Base-by-base conservation (phyloP, 2,888 invertebrate species). In the Erebia epiphron region DNA sequence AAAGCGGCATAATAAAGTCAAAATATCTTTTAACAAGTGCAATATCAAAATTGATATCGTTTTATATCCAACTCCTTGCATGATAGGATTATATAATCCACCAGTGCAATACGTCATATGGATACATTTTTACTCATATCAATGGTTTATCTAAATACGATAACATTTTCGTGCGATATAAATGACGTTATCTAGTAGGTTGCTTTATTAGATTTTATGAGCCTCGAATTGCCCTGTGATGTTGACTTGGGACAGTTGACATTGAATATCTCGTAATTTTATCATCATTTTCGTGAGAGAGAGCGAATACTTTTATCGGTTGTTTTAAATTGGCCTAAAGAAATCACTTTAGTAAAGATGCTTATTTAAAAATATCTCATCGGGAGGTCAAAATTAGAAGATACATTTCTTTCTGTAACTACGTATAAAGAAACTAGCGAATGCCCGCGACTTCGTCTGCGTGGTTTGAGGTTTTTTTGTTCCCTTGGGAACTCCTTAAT, bases 141-240 rank as follows among this genome's bases (percentile, higher is more conserved):
- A 16, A 50, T 11, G 54, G 41, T 52, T 65, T 66, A 66, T 66
- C 66, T 66, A 66, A 66, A 66, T 56, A 56, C 56, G 66, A 57
- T 66, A 66, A 21, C 11, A 11, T 57, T 66, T 62, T 46, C 56
- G 21, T 66, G 13, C 14, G 43, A 57, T 66, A 56, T 46, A 21
- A 66, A 56, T 46, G 66, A 57, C 57, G 56, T 66, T 66, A 66
- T 66, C 66, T 18, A 26, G 56, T 41, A 18, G 46, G 14, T 13
- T 21, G 43, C 46, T 43, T 11, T 49, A 62, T 62, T 49, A 1
- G 16, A 66, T 54, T 66, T 66, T 66, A 66, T 21, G 56, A 43
- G 46, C 14, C 41, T 46, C 18, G 18, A 43, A 66, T 43, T 66
- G 52, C 35, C 16, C 35, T 57, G 35, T 52, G 52, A 41, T 52